These are phyloP conservation scores for Tragulus kanchil DNA, from an alignment of 2,113 vertebrate species.

Conservation along the genomic window DNA sequence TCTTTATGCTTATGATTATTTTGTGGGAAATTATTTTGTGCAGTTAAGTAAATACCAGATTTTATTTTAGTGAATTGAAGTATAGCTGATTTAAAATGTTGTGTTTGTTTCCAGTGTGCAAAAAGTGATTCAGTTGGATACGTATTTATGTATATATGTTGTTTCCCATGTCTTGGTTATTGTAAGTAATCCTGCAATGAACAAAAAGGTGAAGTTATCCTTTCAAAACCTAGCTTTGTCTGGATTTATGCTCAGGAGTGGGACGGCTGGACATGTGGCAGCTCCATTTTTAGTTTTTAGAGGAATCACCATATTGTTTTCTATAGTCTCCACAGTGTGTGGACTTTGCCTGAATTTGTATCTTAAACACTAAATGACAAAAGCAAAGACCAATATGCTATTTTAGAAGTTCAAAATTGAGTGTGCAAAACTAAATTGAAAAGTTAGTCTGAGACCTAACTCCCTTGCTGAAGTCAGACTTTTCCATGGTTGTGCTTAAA, in stretches of 20 bases:
- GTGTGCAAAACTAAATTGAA: background rate
- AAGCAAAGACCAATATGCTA: background rate
- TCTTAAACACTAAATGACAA: conserved; percentile 22
- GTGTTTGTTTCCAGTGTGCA: background rate
- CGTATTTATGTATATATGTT: too few species aligned
- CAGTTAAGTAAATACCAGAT: background rate
- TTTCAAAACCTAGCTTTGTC: background rate
- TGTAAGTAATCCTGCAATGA: background rate
- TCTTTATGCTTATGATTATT: background rate
- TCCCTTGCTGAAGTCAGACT: background rate
- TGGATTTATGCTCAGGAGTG: background rate
- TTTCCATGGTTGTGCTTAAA: background rate
- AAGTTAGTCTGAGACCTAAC: background rate
- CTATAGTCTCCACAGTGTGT: background rate
- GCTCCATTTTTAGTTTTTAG: background rate
- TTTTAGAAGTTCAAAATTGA: background rate
- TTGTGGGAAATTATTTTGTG: background rate
- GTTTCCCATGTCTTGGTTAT: background rate
- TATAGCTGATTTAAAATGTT: background rate
- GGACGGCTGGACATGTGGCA: background rate
- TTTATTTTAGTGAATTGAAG: background rate
- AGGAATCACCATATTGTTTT: background rate
- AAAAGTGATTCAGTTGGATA: background rate
- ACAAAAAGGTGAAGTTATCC: background rate
- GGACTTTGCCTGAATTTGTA: background rate